A percentile compares a stretch with the other conserved stretches of the same genome.
phyloP scores from a whole-genome alignment of 2,797 vertebrate species.

The Sylvilagus floridanus region DNA sequence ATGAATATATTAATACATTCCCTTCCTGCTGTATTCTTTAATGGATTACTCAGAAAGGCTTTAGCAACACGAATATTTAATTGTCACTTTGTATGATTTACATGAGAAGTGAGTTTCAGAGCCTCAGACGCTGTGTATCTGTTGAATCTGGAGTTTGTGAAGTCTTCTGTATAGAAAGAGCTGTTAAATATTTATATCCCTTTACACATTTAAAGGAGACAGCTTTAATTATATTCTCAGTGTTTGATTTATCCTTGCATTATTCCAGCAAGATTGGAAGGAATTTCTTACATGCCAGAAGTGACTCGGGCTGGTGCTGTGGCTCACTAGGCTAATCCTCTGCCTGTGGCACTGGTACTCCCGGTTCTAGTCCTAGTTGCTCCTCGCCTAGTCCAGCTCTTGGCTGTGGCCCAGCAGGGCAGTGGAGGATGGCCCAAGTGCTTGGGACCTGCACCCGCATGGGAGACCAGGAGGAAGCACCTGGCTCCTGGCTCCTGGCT shows the following conservation, averaged over 20 bases:
- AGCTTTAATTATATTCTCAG: neutral
- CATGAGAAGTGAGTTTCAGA: neutral
- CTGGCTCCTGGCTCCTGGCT: no score
- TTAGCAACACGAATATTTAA: neutral
- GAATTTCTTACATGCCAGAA: neutral
- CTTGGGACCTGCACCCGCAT: no score
- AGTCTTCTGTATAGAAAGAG: neutral
- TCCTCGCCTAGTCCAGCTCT: no score
- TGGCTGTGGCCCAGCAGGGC: no score
- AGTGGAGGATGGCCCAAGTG: no score
- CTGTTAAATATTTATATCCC: neutral
- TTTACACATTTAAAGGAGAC: neutral
- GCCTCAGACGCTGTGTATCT: neutral
- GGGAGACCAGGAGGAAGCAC: no score
- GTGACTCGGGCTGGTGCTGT: no score
- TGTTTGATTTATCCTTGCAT: neutral
- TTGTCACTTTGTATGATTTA: constrained; percentile 21
- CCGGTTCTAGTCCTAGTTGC: no score
- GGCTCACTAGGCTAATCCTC: no score
- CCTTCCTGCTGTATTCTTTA: neutral
- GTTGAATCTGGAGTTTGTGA: neutral
- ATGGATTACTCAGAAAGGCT: neutral
- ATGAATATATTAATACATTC: neutral
- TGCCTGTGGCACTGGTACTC: no score
- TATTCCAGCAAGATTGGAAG: neutral